Percentiles rank a stretch among this genome's conserved stretches.
Conservation (phyloP, 1,140 invertebrate species). For the Calephelis virginiensis region DNA sequence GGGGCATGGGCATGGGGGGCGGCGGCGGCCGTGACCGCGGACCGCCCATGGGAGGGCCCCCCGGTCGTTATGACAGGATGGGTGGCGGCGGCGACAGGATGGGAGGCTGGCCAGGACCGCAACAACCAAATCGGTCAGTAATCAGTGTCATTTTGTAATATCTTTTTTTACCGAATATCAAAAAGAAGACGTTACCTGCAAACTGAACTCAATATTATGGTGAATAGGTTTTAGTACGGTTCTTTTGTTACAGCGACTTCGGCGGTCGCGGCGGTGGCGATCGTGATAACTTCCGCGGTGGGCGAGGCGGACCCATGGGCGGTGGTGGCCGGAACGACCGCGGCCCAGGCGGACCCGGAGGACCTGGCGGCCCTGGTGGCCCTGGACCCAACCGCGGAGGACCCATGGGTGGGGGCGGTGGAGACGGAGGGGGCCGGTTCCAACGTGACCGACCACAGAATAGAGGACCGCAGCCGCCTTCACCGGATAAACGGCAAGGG, state of each 20-base stretch:
- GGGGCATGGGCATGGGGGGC: constrained; percentile 31
- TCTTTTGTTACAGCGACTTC: constrained; percentile 26
- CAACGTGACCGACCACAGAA: constrained; percentile 26
- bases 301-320: constrained; percentile 28
- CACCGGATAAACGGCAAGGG: constrained; percentile 29
- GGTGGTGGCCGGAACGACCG: constrained; percentile 20
- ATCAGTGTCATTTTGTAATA: constrained; percentile 17
- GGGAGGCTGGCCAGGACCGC: constrained; percentile 35
- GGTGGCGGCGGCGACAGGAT: constrained; percentile 28
- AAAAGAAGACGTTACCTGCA: too few species aligned
- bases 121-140: constrained; percentile 25
- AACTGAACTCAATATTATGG: too few species aligned
- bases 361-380: constrained; percentile 22
- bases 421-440: constrained; percentile 13
- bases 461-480: constrained; percentile 25
- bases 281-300: constrained; percentile 39
- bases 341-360: constrained; percentile 25
- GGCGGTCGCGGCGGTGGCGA: constrained; percentile 39
- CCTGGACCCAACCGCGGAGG: constrained; percentile 24
- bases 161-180: too few species aligned
- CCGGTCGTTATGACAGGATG: constrained; percentile 28
- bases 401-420: constrained; percentile 21
- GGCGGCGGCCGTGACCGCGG: constrained; percentile 33
- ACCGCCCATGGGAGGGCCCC: constrained; percentile 33
- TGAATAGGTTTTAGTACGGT: too few species aligned